Evolutionary conservation across 2,797 vertebrate species (phyloP), one percentile per base, ranked within the genome.

Genomic region (Pelochelys cantorii): DNA sequence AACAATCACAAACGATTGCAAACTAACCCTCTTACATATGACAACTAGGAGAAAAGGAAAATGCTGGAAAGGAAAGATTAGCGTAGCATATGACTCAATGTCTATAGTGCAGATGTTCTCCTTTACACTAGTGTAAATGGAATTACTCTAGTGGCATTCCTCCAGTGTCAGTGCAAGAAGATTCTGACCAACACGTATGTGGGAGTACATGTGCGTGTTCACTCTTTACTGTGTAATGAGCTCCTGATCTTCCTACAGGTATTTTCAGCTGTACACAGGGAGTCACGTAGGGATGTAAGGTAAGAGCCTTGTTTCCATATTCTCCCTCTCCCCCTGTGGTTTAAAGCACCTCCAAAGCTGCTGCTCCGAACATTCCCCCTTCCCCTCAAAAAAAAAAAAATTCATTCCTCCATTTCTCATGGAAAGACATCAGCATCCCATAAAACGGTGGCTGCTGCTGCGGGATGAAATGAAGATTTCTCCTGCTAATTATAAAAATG

Each of bases 401-500:
- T 93, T 68, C 20, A 62, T 75, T 59, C 54, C 11, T 85, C 79
- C 79, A 82, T 68, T 89, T 88, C 85, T 85, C 86, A 68, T 80
- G 1, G 1, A 81, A 86, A 89, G 82, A 48, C 85, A 93, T 42
- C 57, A 8, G 0, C 0, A 2, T 82, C 88, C 78, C 62, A 79
- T 91, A 93, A 97, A 95, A 93, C 4, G 29, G 60, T 84, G 91
- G 89, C 87, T 81, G 93, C 86, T 96, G 82, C n/a, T 34, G 53
- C 57, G 56, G 85, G 93, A 54, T 0, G 0, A 94, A 88, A 95
- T 79, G 88, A 91, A 93, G 88, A 95, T 97, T 90, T 97, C 86
- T 86, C 89, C 79, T 4, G 29, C 94, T 97, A 95, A 96, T 97
- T 97, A 95, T 92, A 96, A 96, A 96, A 96, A 96, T 85, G 95